Evolutionary conservation across 2,113 vertebrate genomes (phyloP), one percentile per base, ranked within the genome.

Genomic region (Cheilinus undulatus): DNA sequence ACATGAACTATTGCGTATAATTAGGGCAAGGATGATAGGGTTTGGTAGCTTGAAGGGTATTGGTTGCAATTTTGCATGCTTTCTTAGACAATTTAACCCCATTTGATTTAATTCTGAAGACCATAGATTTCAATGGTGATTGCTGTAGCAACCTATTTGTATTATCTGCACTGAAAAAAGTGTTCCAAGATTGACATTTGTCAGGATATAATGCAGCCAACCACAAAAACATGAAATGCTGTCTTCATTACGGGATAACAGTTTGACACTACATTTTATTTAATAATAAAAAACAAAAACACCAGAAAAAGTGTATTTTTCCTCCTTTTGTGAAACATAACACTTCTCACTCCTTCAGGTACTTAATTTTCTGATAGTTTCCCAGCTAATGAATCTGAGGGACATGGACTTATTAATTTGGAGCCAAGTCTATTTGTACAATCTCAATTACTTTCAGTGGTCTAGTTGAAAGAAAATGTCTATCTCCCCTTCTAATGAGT

Each of bases 301-400:
- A 9, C 8, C 6, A 36, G 20, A 49, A 46, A 38, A 11, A 0
- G 0, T n/a, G n/a, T n/a, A 57, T 43, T 32, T 38, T 57, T 36
- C 26, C 11, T 27, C 20, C 42, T 34, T 11, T 34, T 34, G 32
- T 34, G 32, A 34, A 34, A 34, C 32, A 34, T 10, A 34, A 10
- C 32, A 34, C 32, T 2, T 34, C n/a, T 48, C 19, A 40, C 38
- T 32, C 11, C 51, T 51, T 10, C 27, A 50, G 22, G 23, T 57
- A 62, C 24, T 72, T 76, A 5, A 62, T 59, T 34, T 42, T 58
- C 28, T 2, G 0, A 22, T 67, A 24, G 27, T 60, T 59, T 74
- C 22, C 53, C 42, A 51, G 48, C 22, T 42, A 43, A 65, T 64
- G 27, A 70, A 51, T 24, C 2, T 15, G 23, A 52, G 36, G 51